Evolutionary conservation across 2,113 vertebrate species (phyloP).

Genomic region (Channa maculata): DNA sequence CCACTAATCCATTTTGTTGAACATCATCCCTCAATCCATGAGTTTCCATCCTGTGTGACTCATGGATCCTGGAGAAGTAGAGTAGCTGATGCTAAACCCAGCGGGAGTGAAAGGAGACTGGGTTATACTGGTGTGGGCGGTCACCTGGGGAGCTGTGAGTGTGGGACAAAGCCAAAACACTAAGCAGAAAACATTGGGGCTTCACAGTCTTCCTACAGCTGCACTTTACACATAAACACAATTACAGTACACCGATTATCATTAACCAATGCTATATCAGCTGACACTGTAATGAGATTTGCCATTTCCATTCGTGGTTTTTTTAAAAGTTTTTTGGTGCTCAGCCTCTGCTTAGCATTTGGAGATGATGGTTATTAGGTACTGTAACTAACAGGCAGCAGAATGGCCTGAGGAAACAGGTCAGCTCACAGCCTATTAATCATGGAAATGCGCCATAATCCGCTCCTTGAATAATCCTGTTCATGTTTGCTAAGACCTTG

Average conservation of each 20-base stretch:
- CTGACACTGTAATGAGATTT: too few species aligned
- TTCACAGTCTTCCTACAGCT: slow-evolving; percentile 9
- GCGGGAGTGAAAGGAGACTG: slow-evolving; percentile 66
- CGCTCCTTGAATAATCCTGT: slow-evolving; percentile 55
- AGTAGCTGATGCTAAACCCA: slow-evolving; percentile 24
- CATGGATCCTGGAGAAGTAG: slow-evolving; percentile 35
- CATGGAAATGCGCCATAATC: slow-evolving; percentile 54
- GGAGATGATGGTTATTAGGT: slow-evolving; percentile 58
- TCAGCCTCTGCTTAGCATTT: slow-evolving; percentile 12
- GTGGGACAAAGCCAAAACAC: slow-evolving; percentile 1
- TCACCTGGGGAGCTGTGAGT: slow-evolving; percentile 12
- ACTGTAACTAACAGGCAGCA: slow-evolving; percentile 64
- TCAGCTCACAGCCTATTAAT: slow-evolving; percentile 67
- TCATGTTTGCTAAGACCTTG: slow-evolving; percentile 42
- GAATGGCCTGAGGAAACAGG: slow-evolving; percentile 70
- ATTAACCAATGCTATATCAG: background rate
- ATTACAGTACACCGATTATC: background rate
- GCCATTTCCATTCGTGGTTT: too few species aligned
- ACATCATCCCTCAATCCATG: slow-evolving; percentile 33
- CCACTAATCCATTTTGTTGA: slow-evolving; percentile 59
- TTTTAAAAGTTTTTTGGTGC: background rate
- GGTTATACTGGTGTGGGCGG: slow-evolving; percentile 59
- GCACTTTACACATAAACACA: slow-evolving; percentile 9
- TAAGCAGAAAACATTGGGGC: slow-evolving; percentile 15
- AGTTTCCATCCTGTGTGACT: slow-evolving; percentile 27